Percentiles rank a stretch among this genome's conserved stretches.
These are phyloP conservation scores for Leptatherina wallacei DNA, from an alignment of 2,797 vertebrate species.

Conservation along the genomic window DNA sequence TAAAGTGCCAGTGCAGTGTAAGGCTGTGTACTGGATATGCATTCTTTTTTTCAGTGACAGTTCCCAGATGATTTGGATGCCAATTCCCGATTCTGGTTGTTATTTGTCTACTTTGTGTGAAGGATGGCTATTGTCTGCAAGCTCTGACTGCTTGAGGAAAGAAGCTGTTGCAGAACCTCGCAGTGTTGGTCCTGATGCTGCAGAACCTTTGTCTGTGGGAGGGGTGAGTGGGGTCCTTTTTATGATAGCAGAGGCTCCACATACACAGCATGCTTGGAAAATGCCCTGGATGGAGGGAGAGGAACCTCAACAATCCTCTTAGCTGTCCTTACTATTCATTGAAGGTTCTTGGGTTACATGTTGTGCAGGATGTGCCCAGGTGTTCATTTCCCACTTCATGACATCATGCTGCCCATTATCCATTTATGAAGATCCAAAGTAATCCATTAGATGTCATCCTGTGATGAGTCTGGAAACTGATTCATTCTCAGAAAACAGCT, in stretches of 20 bases:
- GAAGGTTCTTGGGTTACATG: no score
- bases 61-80: neutral
- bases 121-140: neutral
- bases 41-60: neutral
- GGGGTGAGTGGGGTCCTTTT: neutral
- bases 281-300: no score
- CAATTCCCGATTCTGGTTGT: neutral
- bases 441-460: neutral
- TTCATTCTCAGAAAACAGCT: neutral
- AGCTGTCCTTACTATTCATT: no score
- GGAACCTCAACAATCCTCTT: no score
- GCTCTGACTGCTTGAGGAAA: neutral
- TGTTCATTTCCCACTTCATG: no score
- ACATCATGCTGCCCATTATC: no score
- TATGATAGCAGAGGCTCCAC: no score
- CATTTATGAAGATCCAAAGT: neutral
- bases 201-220: neutral
- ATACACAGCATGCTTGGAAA: no score
- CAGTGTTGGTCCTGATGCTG: neutral
- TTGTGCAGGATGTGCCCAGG: no score
- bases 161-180: neutral
- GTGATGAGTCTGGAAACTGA: neutral
- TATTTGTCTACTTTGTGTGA: neutral
- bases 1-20: neutral
- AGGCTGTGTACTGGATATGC: no score